A percentile compares a stretch with the other conserved stretches of the same genome.
phyloP scores from a whole-genome alignment of 2,888 invertebrate genomes.

The Stenodera caucasica region DNA sequence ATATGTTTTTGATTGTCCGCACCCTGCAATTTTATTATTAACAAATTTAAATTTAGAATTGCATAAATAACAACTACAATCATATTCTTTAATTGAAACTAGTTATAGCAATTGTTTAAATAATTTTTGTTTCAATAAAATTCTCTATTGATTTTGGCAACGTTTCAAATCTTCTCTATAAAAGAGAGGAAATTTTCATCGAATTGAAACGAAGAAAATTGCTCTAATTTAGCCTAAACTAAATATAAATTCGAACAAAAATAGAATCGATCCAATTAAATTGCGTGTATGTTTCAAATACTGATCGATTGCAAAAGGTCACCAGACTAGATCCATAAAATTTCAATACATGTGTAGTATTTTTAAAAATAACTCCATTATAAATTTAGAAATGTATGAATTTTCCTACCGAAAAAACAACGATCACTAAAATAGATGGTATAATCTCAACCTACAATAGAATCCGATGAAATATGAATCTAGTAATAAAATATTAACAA shows the following conservation, averaged over 20 bases:
- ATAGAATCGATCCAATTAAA: neutral
- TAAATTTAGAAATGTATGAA: slow-evolving; percentile 1
- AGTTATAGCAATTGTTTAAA: neutral
- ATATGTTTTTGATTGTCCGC: neutral
- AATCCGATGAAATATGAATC: slow-evolving; percentile 1
- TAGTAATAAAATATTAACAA: neutral
- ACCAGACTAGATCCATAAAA: neutral
- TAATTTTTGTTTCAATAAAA: neutral
- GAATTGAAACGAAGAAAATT: no score
- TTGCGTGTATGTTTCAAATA: neutral
- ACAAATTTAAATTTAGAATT: slow-evolving; percentile 6
- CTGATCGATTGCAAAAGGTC: slow-evolving; percentile 5
- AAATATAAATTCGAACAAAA: neutral
- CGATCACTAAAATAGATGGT: no score
- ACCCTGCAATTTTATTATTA: slow-evolving; percentile 3
- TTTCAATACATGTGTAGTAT: neutral
- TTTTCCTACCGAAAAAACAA: neutral
- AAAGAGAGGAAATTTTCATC: no score
- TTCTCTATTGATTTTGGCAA: slow-evolving; percentile 5
- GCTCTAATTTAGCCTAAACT: neutral
- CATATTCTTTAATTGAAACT: neutral
- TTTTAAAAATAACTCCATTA: neutral
- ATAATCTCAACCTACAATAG: no score
- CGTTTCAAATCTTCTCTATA: no score
- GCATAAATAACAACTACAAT: neutral